phyloP scores from a whole-genome alignment of 2,113 vertebrate genomes.

The Chaenocephalus aceratus region DNA sequence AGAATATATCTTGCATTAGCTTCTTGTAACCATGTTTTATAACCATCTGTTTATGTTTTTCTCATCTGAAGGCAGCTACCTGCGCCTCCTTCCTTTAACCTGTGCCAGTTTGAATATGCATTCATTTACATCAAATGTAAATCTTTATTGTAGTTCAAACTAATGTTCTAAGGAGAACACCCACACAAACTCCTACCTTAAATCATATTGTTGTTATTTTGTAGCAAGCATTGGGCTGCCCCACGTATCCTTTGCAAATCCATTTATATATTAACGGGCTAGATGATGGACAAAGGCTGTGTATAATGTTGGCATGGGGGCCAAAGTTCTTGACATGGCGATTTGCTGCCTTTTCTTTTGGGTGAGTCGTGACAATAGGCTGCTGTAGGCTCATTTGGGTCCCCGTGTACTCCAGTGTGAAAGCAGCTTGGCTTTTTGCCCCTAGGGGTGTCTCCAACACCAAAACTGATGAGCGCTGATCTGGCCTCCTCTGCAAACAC shows the following conservation, averaged over 20 bases:
- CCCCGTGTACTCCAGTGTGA: constrained; percentile 86
- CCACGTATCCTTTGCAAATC: constrained; percentile 23
- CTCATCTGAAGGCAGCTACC: constrained; percentile 25
- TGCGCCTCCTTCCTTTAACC: constrained; percentile 10
- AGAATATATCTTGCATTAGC: constrained; percentile 16
- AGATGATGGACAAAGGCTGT: constrained; percentile 81
- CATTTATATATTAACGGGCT: constrained; percentile 64
- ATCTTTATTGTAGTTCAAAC: constrained; percentile 40
- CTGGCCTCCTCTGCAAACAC: constrained; percentile 84
- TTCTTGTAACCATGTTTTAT: background rate
- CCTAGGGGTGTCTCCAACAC: constrained; percentile 84
- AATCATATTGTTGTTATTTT: constrained; percentile 34
- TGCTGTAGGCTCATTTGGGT: constrained; percentile 80
- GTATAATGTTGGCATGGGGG: constrained; percentile 84
- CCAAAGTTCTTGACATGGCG: constrained; percentile 90
- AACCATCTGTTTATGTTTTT: constrained; percentile 25
- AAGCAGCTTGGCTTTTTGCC: constrained; percentile 85
- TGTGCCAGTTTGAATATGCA: constrained; percentile 31
- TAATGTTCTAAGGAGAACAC: constrained; percentile 33
- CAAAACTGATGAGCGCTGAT: constrained; percentile 91
- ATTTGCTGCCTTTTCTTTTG: constrained; percentile 89
- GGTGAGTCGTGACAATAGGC: constrained; percentile 86
- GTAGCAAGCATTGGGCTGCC: constrained; percentile 6
- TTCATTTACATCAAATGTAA: constrained; percentile 50
- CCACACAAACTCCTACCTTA: constrained; percentile 33